Conservation (phyloP, 2,797 vertebrate genomes). For the Odontamblyopus rebecca region DNA sequence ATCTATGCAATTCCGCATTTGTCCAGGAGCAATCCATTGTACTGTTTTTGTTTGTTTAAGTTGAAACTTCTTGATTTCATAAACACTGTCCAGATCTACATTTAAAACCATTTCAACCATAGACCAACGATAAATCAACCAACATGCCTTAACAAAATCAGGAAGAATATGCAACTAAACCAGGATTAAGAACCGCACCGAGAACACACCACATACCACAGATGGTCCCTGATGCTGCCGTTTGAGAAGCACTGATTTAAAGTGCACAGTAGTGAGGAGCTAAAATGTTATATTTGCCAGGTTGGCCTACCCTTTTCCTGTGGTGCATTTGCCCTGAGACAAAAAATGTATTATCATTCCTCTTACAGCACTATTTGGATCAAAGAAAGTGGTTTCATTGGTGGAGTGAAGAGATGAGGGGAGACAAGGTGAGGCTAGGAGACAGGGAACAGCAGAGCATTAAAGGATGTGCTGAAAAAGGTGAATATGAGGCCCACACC, state of each 20-base stretch:
- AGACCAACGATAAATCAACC: not conserved
- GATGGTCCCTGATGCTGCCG: not conserved
- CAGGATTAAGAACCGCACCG: not conserved
- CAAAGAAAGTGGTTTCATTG: conserved; percentile 27
- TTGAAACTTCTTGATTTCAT: too few relatives aligned
- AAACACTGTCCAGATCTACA: too few relatives aligned
- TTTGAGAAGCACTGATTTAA: conserved; percentile 21
- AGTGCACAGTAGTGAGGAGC: conserved; percentile 20
- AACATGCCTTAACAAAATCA: not conserved
- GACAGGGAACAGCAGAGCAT: conserved; percentile 13
- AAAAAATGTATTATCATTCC: conserved; percentile 26
- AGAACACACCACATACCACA: not conserved
- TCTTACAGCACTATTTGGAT: conserved; percentile 29
- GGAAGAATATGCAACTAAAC: not conserved
- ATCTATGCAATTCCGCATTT: too few relatives aligned
- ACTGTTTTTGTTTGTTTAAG: too few relatives aligned
- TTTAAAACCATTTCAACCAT: too few relatives aligned
- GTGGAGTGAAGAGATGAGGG: conserved; percentile 9
- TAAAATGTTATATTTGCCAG: conserved; percentile 29
- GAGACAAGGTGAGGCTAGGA: conserved; percentile 6
- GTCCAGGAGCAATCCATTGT: too few relatives aligned
- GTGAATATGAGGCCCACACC: conserved; percentile 7
- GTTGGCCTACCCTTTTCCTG: conserved; percentile 18
- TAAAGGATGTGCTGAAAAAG: conserved; percentile 9
- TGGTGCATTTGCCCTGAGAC: conserved; percentile 33